phyloP scores from a whole-genome alignment of 2,888 invertebrate species.

The Drosophila infuscata region DNA sequence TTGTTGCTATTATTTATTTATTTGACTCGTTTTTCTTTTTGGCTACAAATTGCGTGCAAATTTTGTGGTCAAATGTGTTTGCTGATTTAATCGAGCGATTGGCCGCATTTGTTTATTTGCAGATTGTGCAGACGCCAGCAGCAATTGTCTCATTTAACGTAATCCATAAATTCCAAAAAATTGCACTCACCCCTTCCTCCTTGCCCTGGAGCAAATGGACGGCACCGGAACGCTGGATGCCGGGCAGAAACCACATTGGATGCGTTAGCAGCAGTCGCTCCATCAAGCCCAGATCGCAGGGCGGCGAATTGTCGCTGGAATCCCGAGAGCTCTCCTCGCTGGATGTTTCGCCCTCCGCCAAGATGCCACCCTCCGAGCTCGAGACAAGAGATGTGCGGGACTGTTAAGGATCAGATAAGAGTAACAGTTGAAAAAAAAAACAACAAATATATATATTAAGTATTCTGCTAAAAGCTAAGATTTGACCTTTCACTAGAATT shows the following conservation, averaged over 20 bases:
- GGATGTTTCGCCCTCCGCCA: constrained; percentile 87
- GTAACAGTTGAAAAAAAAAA: not conserved
- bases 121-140: constrained; percentile 19
- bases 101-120: constrained; percentile 6
- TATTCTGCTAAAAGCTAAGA: not conserved
- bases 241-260: constrained; percentile 98
- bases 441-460: not conserved
- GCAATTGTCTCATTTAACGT: constrained; percentile 67
- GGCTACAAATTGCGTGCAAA: constrained; percentile 55
- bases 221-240: constrained; percentile 96
- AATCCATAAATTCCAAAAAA: constrained; percentile 70
- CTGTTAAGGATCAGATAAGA: constrained; percentile 58
- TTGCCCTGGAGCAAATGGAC: constrained; percentile 97
- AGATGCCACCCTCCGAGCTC: constrained; percentile 87
- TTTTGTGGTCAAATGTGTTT: constrained; percentile 60
- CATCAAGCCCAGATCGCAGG: constrained; percentile 93
- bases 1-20: not conserved
- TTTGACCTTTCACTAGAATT: not conserved
- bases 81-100: constrained; percentile 32
- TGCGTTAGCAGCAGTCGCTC: constrained; percentile 96
- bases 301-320: constrained; percentile 87
- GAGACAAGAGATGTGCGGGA: constrained; percentile 85
- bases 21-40: not conserved
- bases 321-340: constrained; percentile 87
- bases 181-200: constrained; percentile 92